Evolutionary conservation across 2,113 vertebrate species (phyloP).

Genomic region (Chitala chitala): DNA sequence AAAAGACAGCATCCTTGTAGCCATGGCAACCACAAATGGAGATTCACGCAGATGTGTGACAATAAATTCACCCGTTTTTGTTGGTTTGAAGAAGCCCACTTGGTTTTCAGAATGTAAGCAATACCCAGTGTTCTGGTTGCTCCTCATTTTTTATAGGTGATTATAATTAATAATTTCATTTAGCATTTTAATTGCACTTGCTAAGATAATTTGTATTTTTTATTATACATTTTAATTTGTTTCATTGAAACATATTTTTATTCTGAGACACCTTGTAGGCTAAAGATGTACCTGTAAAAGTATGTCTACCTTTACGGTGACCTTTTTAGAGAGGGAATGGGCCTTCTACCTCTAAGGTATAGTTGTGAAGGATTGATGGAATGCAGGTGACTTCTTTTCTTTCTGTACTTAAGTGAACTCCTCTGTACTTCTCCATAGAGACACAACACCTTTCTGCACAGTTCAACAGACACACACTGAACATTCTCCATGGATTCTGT

Average conservation of each 20-base stretch:
- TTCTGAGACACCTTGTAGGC: too few relatives aligned
- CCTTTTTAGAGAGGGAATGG: too few relatives aligned
- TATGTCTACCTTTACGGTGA: too few relatives aligned
- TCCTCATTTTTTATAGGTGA: not conserved
- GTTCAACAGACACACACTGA: constrained; percentile 42
- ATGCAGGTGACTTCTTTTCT: too few relatives aligned
- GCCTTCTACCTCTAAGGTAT: too few relatives aligned
- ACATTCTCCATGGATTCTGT: constrained; percentile 35
- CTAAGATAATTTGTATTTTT: not conserved
- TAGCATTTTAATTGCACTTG: not conserved
- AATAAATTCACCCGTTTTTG: not conserved
- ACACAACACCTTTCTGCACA: constrained; percentile 45
- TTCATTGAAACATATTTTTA: too few relatives aligned
- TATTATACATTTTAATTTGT: not conserved
- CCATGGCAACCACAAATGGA: constrained; percentile 55
- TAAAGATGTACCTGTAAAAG: too few relatives aligned
- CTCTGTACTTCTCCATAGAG: too few relatives aligned
- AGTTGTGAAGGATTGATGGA: too few relatives aligned
- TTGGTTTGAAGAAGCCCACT: too few relatives aligned
- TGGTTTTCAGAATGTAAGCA: not conserved
- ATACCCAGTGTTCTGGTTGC: not conserved
- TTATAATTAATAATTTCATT: not conserved
- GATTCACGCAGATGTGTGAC: not conserved
- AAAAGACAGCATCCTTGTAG: constrained; percentile 46
- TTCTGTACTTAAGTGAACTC: too few relatives aligned